These are phyloP conservation scores for Notechis scutatus DNA, from an alignment of 2,113 vertebrate species.

Conservation along the genomic window DNA sequence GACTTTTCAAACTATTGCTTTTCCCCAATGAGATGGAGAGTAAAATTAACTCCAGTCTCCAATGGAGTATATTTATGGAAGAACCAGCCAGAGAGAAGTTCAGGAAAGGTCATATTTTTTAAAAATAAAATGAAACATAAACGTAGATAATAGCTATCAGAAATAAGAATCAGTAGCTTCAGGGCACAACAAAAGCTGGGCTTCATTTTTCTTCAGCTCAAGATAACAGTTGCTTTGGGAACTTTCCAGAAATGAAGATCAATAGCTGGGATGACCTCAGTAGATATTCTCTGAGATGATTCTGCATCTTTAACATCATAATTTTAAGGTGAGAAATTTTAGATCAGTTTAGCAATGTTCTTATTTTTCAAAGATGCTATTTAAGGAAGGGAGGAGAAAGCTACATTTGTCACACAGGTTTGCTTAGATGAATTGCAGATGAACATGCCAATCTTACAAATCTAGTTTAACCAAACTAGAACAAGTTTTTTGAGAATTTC, in stretches of 20 bases:
- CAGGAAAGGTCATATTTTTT: not conserved
- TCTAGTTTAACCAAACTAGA: not conserved
- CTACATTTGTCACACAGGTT: not conserved
- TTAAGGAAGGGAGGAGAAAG: not conserved
- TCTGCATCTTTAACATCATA: not conserved
- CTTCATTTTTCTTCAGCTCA: not conserved
- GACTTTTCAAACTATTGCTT: not conserved
- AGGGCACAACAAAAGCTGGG: not conserved
- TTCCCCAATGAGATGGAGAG: not conserved
- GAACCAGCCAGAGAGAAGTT: not conserved
- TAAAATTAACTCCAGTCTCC: not conserved
- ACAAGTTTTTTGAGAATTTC: not conserved
- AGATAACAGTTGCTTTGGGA: not conserved
- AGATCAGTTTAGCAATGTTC: not conserved
- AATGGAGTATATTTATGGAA: not conserved
- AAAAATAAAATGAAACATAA: not conserved
- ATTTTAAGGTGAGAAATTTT: not conserved
- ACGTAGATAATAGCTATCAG: not conserved
- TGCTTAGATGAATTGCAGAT: not conserved
- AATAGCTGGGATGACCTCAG: not conserved
- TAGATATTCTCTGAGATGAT: not conserved
- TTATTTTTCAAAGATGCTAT: not conserved
- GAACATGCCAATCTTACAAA: conserved; percentile 1
- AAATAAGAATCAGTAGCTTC: not conserved
- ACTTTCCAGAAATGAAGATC: not conserved